Evolutionary conservation across 2,888 invertebrate species (phyloP).

Genomic region (Mesoligia furuncula): DNA sequence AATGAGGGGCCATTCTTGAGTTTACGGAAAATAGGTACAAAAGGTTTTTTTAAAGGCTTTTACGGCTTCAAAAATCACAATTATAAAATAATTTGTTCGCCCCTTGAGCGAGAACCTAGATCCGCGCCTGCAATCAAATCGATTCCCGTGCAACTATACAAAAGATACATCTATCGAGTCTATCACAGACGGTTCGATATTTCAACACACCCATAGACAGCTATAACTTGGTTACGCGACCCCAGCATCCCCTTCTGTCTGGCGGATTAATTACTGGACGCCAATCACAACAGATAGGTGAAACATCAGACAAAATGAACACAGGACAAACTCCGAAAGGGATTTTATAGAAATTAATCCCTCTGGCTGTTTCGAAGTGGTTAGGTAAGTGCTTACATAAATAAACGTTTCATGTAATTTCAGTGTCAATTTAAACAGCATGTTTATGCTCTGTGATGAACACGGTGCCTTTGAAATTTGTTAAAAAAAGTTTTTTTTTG

Average conservation of each 20-base stretch:
- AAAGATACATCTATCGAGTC: background rate
- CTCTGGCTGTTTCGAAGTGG: background rate
- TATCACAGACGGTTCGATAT: slow-evolving; percentile 37
- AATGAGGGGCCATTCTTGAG: no score
- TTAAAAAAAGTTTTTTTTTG: background rate
- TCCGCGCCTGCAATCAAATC: background rate
- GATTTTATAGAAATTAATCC: slow-evolving; percentile 12
- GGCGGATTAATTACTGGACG: slow-evolving; percentile 27
- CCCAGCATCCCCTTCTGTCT: slow-evolving; percentile 37
- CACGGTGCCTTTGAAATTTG: background rate
- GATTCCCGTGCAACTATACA: background rate
- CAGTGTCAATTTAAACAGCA: background rate
- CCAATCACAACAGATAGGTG: slow-evolving; percentile 16
- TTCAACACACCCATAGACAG: slow-evolving; percentile 5
- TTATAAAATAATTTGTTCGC: no score
- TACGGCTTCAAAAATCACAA: no score
- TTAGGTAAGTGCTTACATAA: background rate
- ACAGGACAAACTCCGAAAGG: background rate
- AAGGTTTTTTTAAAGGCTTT: no score
- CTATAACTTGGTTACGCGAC: background rate
- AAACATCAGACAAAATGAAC: slow-evolving; percentile 1
- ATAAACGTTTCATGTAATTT: no score
- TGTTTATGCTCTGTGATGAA: background rate
- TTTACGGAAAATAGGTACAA: no score
- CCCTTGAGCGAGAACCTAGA: no score